Conservation (phyloP, 2,888 invertebrate species). For the Apamea monoglypha region DNA sequence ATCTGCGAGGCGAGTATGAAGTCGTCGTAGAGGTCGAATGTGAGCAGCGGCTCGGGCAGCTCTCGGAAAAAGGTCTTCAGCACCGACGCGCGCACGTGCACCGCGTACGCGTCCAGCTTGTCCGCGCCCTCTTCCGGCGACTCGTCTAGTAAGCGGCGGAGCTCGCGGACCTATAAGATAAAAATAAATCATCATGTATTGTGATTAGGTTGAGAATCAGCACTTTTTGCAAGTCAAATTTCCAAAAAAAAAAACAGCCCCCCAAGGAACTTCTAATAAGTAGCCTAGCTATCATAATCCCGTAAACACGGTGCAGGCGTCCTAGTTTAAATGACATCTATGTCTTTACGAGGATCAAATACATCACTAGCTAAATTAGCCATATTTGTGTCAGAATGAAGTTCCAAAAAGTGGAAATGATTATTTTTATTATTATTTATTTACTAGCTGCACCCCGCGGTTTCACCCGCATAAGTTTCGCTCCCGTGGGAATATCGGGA, state of each 20-base stretch:
- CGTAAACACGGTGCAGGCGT: neutral
- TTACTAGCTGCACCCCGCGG: too few relatives aligned
- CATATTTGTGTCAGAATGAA: neutral
- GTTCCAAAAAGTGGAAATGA: neutral
- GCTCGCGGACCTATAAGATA: constrained; percentile 91
- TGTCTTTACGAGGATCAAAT: neutral
- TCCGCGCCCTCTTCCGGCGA: constrained; percentile 92
- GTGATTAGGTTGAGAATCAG: neutral
- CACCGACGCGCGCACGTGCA: constrained; percentile 97
- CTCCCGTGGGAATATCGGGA: too few relatives aligned
- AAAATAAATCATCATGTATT: too few relatives aligned
- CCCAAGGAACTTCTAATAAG: neutral
- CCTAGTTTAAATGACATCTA: neutral
- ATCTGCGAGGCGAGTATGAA: constrained; percentile 97
- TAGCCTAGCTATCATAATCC: too few relatives aligned
- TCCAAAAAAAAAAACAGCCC: neutral
- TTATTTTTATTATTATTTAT: neutral
- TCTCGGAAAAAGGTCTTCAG: constrained; percentile 97
- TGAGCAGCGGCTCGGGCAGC: constrained; percentile 97
- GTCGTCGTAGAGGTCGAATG: constrained; percentile 98
- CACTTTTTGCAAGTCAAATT: neutral
- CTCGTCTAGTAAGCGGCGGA: constrained; percentile 94
- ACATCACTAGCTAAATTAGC: too few relatives aligned
- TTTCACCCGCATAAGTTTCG: too few relatives aligned
- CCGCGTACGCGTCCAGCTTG: constrained; percentile 94